A percentile compares a stretch with the other conserved stretches of the same genome.
Conservation (phyloP, 2,113 vertebrate genomes). For the Chunga burmeisteri region DNA sequence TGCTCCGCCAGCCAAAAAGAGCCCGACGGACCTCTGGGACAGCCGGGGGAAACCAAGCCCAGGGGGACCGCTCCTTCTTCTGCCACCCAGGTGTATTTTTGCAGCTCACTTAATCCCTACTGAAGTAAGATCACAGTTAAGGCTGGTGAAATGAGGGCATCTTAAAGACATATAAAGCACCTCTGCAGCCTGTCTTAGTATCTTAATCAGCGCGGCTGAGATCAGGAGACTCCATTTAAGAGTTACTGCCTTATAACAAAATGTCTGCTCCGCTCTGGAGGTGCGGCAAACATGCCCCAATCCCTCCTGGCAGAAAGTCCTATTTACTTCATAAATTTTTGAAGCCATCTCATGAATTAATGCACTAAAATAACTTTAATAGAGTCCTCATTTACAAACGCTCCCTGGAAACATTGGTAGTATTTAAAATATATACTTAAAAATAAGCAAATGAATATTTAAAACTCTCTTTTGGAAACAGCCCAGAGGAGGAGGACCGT, state of each 20-base stretch:
- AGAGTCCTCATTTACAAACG: constrained; percentile 36
- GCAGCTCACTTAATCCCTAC: constrained; percentile 20
- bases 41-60: not conserved
- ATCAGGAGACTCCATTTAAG: constrained; percentile 5
- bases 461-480: not conserved
- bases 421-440: constrained; percentile 33
- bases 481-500: not conserved
- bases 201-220: not conserved
- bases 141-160: constrained; percentile 57
- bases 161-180: constrained; percentile 44
- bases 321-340: constrained; percentile 69
- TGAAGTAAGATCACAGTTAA: constrained; percentile 42
- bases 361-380: constrained; percentile 56
- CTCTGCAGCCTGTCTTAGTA: constrained; percentile 7
- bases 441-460: constrained; percentile 42
- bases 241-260: not conserved
- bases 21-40: accelerated
- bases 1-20: accelerated
- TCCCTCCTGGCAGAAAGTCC: constrained; percentile 36
- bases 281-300: not conserved
- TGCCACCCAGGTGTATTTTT: not conserved
- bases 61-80: accelerated
- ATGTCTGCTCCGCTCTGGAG: constrained; percentile 35
- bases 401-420: constrained; percentile 20
- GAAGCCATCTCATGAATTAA: constrained; percentile 67